Evolutionary conservation across 2,113 vertebrate species (phyloP).

Genomic region (Halichoerus grypus): DNA sequence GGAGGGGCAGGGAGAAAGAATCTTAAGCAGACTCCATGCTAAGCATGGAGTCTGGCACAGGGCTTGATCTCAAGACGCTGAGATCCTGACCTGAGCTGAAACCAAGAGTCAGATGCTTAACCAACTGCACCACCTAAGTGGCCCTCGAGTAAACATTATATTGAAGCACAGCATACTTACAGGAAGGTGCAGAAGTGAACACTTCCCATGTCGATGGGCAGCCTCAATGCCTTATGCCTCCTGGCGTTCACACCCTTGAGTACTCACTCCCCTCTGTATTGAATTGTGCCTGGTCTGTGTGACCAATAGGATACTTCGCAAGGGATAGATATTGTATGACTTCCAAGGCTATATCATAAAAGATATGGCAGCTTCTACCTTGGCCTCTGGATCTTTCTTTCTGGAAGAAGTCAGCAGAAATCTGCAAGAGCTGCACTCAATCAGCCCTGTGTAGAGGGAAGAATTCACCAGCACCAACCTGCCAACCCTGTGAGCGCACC

Average conservation of each 20-base stretch:
- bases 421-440: neutral
- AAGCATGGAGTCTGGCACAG: neutral
- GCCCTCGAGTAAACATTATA: neutral
- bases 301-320: neutral
- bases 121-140: neutral
- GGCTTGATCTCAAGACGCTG: neutral
- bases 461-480: neutral
- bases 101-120: neutral
- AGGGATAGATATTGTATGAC: neutral
- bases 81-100: neutral
- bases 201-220: rapidly evolving
- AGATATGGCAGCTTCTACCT: neutral
- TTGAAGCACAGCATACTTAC: neutral
- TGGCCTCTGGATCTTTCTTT: neutral
- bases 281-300: neutral
- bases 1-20: neutral
- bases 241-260: neutral
- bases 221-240: neutral
- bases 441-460: neutral
- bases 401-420: neutral
- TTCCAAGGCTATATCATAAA: neutral
- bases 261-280: rapidly evolving
- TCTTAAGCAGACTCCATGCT: neutral
- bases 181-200: neutral
- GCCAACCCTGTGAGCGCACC: rapidly evolving